Evolutionary conservation across 2,888 invertebrate genomes (phyloP), one percentile per base, ranked within the genome.

Genomic region (Andricus quercusramuli): DNA sequence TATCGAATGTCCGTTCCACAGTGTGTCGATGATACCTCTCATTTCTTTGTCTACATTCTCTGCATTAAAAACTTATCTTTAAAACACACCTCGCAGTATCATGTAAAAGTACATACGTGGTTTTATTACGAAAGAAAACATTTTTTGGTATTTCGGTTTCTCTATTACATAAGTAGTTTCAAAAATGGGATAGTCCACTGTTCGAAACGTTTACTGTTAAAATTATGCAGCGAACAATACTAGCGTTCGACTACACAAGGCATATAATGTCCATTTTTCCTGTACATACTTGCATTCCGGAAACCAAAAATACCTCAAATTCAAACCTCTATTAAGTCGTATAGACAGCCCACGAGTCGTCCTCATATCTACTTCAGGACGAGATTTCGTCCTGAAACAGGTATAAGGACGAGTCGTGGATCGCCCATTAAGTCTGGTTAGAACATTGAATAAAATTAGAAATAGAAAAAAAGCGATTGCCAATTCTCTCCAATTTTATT

Each of bases 1-100:
- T 74, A 74, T 74, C n/a, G 37, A 22, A 56, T 56, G 56, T 56
- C n/a, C 74, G 51, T 74, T 74, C 56, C 32, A 37, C 32, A 74
- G 32, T 32, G 29, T 74, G 59, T 74, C 56, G 13, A 32, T 37
- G 74, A 74, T 74, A 74, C 32, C 56, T 51, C 29, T 70, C 56
- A 56, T 74, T 74, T 56, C 51, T 74, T 74, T 25, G 29, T 51
- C 47, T 70, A 51, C 47, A 29, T 51, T 70, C 44, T 80, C 70
- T 80, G 76, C 77, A 82, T 83, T 82, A 76, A 80, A 85, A 81
- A 70, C 83, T 82, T 83, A 83, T 74, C 59, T 44, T 83, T 79
- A 84, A 83, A 84, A 81, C 82, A 83, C 81, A 83, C 51, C 67
- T 80, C 79, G 78, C 76, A 64, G 77, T 37, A 77, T 37, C 67